Evolutionary conservation across 2,113 vertebrate species (phyloP).

Genomic region (Vidua chalybeata): DNA sequence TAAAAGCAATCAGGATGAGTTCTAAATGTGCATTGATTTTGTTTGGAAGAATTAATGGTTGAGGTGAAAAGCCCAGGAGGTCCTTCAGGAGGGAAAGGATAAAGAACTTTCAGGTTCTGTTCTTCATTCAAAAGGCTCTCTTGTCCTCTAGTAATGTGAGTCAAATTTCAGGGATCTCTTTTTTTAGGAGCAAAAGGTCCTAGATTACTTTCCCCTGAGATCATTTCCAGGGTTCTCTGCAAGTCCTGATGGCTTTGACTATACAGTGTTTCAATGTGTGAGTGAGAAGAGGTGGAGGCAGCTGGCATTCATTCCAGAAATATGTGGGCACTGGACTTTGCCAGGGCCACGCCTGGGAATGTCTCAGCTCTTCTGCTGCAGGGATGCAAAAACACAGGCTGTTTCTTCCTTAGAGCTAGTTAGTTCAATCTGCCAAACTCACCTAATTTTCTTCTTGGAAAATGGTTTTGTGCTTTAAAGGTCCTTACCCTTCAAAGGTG

Average conservation of each 20-base stretch:
- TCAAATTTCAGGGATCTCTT: not conserved
- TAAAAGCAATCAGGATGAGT: not conserved
- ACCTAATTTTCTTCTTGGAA: not conserved
- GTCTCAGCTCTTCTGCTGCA: not conserved
- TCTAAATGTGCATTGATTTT: not conserved
- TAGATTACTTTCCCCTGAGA: not conserved
- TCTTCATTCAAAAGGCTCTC: not conserved
- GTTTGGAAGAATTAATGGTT: not conserved
- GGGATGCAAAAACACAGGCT: not conserved
- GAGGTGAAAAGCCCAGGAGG: not conserved
- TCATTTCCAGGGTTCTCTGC: not conserved
- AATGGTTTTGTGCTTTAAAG: not conserved
- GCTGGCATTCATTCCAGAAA: conserved; percentile 59
- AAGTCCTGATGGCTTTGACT: not conserved
- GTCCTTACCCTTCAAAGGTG: not conserved
- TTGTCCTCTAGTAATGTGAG: not conserved
- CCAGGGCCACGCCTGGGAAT: conserved; percentile 49
- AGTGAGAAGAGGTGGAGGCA: not conserved
- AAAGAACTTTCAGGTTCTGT: not conserved
- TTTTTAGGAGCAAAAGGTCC: not conserved
- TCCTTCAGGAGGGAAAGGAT: not conserved
- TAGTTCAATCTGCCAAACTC: not conserved
- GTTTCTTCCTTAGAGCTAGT: not conserved
- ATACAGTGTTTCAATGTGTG: not conserved
- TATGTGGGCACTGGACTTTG: conserved; percentile 32